Conservation (phyloP, 2,797 vertebrate species). For the Lepidocolaptes lacrymiger region DNA sequence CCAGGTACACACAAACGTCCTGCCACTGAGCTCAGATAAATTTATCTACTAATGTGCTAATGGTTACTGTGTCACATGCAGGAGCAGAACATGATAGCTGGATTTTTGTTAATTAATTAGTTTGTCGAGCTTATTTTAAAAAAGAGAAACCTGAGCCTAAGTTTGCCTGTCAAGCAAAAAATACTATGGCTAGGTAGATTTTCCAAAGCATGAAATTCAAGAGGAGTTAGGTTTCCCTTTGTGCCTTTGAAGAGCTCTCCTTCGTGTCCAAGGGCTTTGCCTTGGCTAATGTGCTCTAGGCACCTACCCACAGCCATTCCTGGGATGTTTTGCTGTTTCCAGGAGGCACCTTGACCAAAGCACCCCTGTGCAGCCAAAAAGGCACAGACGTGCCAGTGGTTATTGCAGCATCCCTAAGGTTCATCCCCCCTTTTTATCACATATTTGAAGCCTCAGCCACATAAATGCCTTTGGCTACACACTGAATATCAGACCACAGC, state of each 20-base stretch:
- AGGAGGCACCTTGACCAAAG: neutral
- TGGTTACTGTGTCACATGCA: neutral
- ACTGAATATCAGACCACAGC: neutral
- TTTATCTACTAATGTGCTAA: neutral
- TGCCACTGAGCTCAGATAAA: neutral
- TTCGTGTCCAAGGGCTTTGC: neutral
- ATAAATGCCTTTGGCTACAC: neutral
- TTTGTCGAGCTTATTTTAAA: slow-evolving; percentile 49
- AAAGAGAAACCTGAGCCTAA: slow-evolving; percentile 41
- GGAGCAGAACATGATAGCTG: slow-evolving; percentile 18
- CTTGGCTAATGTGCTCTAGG: neutral
- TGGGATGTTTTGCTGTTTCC: neutral
- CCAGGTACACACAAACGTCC: neutral
- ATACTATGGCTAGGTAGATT: slow-evolving; percentile 33
- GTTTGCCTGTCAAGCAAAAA: slow-evolving; percentile 50
- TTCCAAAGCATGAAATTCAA: slow-evolving; percentile 59
- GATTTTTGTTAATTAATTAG: slow-evolving; percentile 56
- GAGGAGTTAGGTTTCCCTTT: slow-evolving; percentile 43
- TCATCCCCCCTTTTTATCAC: neutral
- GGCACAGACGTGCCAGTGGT: neutral
- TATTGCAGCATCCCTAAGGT: neutral
- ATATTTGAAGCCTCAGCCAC: neutral
- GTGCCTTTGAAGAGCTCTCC: slow-evolving; percentile 39
- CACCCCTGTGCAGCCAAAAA: neutral
- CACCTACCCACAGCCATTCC: neutral